These are phyloP conservation scores for Limnephilus marmoratus DNA, from an alignment of 2,888 invertebrate genomes.

Conservation along the genomic window DNA sequence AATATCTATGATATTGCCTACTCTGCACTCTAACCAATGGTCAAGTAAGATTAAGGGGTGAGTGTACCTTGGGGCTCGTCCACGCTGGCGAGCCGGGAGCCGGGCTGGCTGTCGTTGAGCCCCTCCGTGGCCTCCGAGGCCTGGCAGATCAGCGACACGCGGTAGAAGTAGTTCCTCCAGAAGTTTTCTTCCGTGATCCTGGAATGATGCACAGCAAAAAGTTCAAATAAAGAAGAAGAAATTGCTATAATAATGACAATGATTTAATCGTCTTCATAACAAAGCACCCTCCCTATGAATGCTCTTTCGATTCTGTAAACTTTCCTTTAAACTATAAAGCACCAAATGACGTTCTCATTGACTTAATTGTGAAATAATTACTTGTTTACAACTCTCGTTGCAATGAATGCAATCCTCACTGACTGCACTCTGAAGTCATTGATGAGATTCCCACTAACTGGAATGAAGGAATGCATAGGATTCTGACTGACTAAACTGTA, in stretches of 20 bases:
- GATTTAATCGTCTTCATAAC: not conserved
- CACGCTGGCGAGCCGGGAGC: conserved; percentile 72
- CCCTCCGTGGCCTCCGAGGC: conserved; percentile 90
- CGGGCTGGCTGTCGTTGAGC: conserved; percentile 70
- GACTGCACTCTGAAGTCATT: too few relatives aligned
- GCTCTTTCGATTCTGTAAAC: too few relatives aligned
- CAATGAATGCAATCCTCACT: too few relatives aligned
- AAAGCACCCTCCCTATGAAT: not conserved
- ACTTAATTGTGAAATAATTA: too few relatives aligned
- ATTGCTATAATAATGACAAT: not conserved
- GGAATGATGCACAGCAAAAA: conserved; percentile 68
- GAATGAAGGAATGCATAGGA: too few relatives aligned
- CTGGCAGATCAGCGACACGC: conserved; percentile 98
- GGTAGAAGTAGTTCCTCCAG: conserved; percentile 99
- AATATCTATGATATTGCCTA: not conserved
- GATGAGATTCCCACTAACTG: too few relatives aligned
- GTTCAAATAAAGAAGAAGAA: not conserved
- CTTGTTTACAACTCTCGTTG: too few relatives aligned
- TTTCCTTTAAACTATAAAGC: too few relatives aligned
- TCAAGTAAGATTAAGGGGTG: not conserved
- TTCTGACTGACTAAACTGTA: too few relatives aligned
- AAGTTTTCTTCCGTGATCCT: conserved; percentile 98
- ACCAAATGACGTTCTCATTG: too few relatives aligned
- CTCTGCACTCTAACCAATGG: not conserved
- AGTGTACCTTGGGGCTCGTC: conserved; percentile 78